Conservation (phyloP, 2,888 invertebrate species). For the Leptothorax acervorum region DNA sequence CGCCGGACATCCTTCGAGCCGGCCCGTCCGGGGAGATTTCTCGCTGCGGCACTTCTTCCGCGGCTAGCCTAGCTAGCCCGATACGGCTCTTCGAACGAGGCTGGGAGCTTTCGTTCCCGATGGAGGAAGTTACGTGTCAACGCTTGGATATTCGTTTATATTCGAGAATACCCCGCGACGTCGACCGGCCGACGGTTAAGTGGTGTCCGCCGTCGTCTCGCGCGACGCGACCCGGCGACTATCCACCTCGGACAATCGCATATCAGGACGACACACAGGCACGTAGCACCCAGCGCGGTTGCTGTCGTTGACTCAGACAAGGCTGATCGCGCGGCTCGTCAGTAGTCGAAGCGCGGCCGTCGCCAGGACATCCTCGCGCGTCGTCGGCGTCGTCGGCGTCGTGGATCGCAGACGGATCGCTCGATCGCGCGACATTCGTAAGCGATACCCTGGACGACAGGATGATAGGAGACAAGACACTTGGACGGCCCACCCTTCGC, state of each 20-base stretch:
- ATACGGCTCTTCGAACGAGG: slow-evolving; percentile 3
- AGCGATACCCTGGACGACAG: slow-evolving; percentile 82
- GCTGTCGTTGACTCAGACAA: slow-evolving; percentile 7
- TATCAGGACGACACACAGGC: slow-evolving; percentile 35
- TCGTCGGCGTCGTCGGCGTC: slow-evolving; percentile 61
- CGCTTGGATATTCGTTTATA: neutral
- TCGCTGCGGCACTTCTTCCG: slow-evolving; percentile 82
- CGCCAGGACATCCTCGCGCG: slow-evolving; percentile 65
- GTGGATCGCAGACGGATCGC: slow-evolving; percentile 79
- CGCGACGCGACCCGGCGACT: slow-evolving; percentile 23
- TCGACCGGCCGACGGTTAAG: slow-evolving; percentile 11
- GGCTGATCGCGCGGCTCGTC: slow-evolving; percentile 8
- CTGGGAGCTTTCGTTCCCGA: neutral
- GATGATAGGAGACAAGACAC: slow-evolving; percentile 83
- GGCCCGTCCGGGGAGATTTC: slow-evolving; percentile 56
- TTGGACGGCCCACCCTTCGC: slow-evolving; percentile 79
- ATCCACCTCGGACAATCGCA: slow-evolving; percentile 34
- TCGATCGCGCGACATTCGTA: slow-evolving; percentile 83
- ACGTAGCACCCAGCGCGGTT: slow-evolving; percentile 23
- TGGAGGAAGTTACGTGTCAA: slow-evolving; percentile 4
- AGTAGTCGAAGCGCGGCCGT: slow-evolving; percentile 64
- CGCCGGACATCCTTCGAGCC: slow-evolving; percentile 82
- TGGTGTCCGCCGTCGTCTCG: slow-evolving; percentile 17
- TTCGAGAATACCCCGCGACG: neutral
- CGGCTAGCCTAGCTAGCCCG: slow-evolving; percentile 37